Percentiles rank a stretch among this genome's conserved stretches.
Conservation (phyloP, 2,113 vertebrate genomes). For the Strigops habroptila region DNA sequence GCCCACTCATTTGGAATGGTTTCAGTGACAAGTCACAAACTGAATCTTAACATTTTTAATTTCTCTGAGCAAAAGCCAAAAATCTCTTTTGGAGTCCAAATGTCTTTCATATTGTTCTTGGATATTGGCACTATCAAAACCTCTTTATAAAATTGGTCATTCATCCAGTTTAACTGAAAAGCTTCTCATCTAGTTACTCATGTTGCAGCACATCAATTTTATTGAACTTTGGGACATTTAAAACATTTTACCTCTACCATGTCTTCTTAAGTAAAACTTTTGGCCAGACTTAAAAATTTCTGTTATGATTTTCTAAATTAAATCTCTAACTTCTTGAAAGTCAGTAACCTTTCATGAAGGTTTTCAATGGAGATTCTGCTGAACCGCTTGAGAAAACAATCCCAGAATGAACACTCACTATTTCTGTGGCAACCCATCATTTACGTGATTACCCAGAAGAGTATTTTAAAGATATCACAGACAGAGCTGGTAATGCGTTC, state of each 20-base stretch:
- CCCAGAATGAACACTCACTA: not conserved
- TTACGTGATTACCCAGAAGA: not conserved
- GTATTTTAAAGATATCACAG: constrained; percentile 5
- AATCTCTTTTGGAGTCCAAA: not conserved
- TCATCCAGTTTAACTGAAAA: not conserved
- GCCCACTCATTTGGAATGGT: not conserved
- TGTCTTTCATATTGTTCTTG: not conserved
- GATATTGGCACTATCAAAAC: not conserved
- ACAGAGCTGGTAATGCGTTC: constrained; percentile 13
- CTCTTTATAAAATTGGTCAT: not conserved
- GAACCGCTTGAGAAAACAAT: constrained; percentile 3
- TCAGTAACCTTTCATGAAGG: not conserved
- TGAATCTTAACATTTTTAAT: not conserved
- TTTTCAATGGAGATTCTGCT: not conserved
- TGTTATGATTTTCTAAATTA: not conserved
- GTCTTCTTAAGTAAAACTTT: not conserved
- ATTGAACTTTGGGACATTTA: not conserved
- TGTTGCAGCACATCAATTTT: not conserved
- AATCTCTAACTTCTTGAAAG: not conserved
- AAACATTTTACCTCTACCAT: not conserved
- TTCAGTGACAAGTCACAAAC: not conserved
- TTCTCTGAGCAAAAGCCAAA: not conserved
- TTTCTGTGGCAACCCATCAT: not conserved
- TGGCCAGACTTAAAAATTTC: not conserved
- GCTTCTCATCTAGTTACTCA: not conserved